Conservation (phyloP, 2,888 invertebrate genomes). For the Macrosiphum euphorbiae region DNA sequence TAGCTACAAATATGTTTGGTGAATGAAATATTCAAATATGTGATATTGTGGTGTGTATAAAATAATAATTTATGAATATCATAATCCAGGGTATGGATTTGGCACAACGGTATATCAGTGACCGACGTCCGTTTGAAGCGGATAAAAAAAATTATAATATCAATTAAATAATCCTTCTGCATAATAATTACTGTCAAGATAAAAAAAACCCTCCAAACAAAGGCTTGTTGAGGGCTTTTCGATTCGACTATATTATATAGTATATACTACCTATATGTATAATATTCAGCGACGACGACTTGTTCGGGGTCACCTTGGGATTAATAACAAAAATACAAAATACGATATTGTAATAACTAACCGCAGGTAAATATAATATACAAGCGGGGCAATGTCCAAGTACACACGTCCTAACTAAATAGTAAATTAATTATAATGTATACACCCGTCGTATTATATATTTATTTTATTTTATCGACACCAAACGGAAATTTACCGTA, state of each 20-base stretch:
- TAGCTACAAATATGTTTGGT: not conserved
- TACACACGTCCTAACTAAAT: not conserved
- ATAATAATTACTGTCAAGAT: not conserved
- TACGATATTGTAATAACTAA: not conserved
- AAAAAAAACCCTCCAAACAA: not conserved
- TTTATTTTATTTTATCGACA: no score
- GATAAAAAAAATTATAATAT: not conserved
- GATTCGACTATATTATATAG: not conserved
- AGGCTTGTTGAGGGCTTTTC: not conserved
- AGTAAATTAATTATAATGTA: not conserved
- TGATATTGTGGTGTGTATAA: not conserved
- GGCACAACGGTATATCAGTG: not conserved
- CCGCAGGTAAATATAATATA: not conserved
- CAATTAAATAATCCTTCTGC: not conserved
- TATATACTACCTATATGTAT: not conserved
- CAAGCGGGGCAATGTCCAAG: not conserved
- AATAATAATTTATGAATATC: constrained; percentile 9
- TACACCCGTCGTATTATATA: not conserved
- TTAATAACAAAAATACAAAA: not conserved
- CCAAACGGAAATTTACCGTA: no score
- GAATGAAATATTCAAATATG: not conserved
- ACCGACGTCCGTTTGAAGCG: not conserved
- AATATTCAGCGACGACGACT: not conserved
- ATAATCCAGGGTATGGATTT: constrained; percentile 12
- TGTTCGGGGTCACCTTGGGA: not conserved